Percentiles rank a stretch among this genome's conserved stretches.
phyloP scores from a whole-genome alignment of 2,113 vertebrate genomes.

The human region DNA sequence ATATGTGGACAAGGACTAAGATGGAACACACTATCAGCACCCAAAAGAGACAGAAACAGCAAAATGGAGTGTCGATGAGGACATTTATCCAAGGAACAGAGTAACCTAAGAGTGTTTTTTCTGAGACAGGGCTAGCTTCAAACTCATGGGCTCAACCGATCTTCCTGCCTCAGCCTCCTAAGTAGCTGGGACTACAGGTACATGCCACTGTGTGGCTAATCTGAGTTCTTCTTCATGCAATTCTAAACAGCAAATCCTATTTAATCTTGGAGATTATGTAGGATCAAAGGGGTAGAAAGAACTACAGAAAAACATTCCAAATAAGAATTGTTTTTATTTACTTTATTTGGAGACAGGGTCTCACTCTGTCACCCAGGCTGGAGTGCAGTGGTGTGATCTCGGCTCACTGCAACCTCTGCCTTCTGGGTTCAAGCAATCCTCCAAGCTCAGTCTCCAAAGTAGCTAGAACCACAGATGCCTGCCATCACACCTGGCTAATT shows the following conservation, averaged over 20 bases:
- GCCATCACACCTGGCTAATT: too few species aligned
- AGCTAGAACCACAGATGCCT: too few species aligned
- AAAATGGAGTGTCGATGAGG: background rate
- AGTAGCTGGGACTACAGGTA: background rate
- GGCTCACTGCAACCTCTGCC: too few species aligned
- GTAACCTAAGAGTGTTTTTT: background rate
- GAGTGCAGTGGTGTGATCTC: too few species aligned
- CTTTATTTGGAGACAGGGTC: too few species aligned
- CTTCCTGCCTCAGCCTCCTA: background rate
- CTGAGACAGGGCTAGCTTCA: background rate
- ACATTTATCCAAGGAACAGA: background rate
- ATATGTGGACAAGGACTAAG: background rate
- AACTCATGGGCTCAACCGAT: background rate
- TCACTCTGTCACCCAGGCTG: too few species aligned
- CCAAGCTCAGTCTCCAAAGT: too few species aligned
- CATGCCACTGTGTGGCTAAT: background rate
- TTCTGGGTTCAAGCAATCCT: too few species aligned
- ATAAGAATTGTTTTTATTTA: background rate
- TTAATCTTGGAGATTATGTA: constrained; percentile 15
- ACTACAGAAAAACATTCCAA: background rate
- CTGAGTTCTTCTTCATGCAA: constrained; percentile 27
- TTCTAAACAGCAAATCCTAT: constrained; percentile 24
- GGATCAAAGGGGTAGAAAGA: background rate
- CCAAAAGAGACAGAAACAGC: background rate
- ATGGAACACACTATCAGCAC: background rate